Conservation (phyloP, 2,888 invertebrate species). For the Masnerella sp. region DNA sequence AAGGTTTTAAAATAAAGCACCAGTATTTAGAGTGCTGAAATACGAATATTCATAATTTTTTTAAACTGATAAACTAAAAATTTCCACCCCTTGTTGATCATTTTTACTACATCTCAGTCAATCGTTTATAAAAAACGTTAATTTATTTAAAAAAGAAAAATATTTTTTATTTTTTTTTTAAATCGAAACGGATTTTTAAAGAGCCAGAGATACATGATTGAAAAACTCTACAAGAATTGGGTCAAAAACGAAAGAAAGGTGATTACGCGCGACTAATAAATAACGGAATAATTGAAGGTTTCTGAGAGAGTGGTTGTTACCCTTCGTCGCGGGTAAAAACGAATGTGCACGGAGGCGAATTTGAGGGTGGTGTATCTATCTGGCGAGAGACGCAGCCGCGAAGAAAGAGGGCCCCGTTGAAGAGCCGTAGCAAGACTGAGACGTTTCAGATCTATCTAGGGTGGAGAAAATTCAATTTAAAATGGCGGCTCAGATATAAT, state of each 20-base stretch:
- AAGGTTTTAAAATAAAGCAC: too few species aligned
- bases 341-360: slow-evolving; percentile 57
- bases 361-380: slow-evolving; percentile 66
- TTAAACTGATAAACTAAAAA: too few species aligned
- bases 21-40: too few species aligned
- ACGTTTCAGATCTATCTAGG: slow-evolving; percentile 76
- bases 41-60: too few species aligned
- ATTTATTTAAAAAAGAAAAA: too few species aligned
- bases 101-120: too few species aligned
- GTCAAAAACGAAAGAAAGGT: slow-evolving; percentile 31
- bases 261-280: slow-evolving; percentile 54
- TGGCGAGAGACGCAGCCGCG: slow-evolving; percentile 53
- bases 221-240: slow-evolving; percentile 35
- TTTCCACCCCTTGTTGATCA: too few species aligned
- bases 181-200: too few species aligned
- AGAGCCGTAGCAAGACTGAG: slow-evolving; percentile 70
- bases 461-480: slow-evolving; percentile 77
- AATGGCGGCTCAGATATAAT: slow-evolving; percentile 78
- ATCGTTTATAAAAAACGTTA: too few species aligned
- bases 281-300: slow-evolving; percentile 55
- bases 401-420: slow-evolving; percentile 65
- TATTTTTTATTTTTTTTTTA: too few species aligned
- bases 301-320: slow-evolving; percentile 31
- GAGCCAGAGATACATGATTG: too few species aligned
- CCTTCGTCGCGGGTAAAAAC: slow-evolving; percentile 46